Conservation (phyloP, 2,113 vertebrate species). For the Nycticebus coucang region DNA sequence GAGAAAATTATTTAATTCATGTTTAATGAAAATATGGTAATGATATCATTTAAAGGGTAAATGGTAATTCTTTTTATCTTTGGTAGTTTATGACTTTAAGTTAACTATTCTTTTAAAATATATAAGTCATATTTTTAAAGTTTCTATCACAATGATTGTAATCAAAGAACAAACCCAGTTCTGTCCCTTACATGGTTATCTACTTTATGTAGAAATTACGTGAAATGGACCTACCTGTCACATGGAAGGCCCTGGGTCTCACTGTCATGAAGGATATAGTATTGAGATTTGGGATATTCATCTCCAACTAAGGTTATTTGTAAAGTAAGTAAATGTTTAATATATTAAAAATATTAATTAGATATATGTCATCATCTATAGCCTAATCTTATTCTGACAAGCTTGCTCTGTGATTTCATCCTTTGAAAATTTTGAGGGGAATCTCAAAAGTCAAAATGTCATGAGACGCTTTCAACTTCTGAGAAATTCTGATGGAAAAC, state of each 20-base stretch:
- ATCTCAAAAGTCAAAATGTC: constrained; percentile 32
- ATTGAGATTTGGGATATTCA: not conserved
- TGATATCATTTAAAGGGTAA: not conserved
- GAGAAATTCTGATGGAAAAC: constrained; percentile 18
- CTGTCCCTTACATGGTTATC: not conserved
- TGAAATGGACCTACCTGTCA: not conserved
- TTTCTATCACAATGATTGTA: not conserved
- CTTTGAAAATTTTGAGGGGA: not conserved
- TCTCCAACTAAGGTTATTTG: not conserved
- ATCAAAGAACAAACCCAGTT: not conserved
- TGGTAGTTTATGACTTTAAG: not conserved
- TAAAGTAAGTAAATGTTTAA: not conserved
- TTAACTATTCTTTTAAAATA: not conserved
- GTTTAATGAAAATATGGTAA: not conserved
- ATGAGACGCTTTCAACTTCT: constrained; percentile 31
- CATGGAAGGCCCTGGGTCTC: accelerated
- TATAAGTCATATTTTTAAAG: not conserved
- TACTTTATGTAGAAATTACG: not conserved
- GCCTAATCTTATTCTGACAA: not conserved
- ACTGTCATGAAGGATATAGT: not conserved
- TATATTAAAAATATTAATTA: not conserved
- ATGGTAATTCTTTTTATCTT: not conserved
- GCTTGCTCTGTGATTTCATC: not conserved
- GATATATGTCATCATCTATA: not conserved
- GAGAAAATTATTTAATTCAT: not conserved